phyloP scores from a whole-genome alignment of 2,113 vertebrate species.

The Nibea albiflora region DNA sequence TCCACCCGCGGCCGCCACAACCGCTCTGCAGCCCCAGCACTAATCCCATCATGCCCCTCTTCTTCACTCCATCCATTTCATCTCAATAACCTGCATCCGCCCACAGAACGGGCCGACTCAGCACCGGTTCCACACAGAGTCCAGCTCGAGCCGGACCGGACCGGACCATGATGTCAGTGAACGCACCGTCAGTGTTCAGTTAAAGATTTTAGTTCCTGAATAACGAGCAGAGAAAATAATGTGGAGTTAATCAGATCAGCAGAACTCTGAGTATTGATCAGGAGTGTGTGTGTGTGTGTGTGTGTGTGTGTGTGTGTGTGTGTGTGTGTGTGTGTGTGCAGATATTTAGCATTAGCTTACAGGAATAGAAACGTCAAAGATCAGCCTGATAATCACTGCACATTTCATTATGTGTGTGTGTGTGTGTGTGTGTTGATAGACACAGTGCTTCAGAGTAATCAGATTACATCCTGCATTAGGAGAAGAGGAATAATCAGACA shows the following conservation, averaged over 20 bases:
- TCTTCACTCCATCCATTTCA: conserved; percentile 66
- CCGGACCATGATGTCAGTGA: too few relatives aligned
- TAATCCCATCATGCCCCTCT: conserved; percentile 81
- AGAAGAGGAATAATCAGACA: conserved; percentile 51
- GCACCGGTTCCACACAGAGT: neutral
- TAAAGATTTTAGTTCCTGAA: conserved; percentile 82
- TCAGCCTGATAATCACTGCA: conserved; percentile 37
- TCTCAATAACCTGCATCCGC: conserved; percentile 69
- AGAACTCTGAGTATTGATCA: conserved; percentile 95
- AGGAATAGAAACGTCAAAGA: conserved; percentile 91
- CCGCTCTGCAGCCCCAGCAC: conserved; percentile 63
- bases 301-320: conserved; percentile 40
- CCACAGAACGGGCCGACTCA: neutral
- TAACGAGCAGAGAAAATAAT: conserved; percentile 93
- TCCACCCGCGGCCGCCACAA: conserved; percentile 66
- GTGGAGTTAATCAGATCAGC: conserved; percentile 98
- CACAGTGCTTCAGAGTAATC: neutral
- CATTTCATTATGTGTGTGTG: conserved; percentile 15
- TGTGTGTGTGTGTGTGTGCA: conserved; percentile 4
- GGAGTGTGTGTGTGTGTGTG: conserved; percentile 73
- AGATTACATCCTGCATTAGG: neutral
- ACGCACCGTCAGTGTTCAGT: too few relatives aligned
- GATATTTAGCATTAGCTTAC: conserved; percentile 89
- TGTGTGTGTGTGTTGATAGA: conserved; percentile 6
- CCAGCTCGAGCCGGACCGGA: neutral